A percentile compares a stretch with the other conserved stretches of the same genome.
Evolutionary conservation across 2,797 vertebrate genomes (phyloP).

Genomic region (Catamblyrhynchus diadema): DNA sequence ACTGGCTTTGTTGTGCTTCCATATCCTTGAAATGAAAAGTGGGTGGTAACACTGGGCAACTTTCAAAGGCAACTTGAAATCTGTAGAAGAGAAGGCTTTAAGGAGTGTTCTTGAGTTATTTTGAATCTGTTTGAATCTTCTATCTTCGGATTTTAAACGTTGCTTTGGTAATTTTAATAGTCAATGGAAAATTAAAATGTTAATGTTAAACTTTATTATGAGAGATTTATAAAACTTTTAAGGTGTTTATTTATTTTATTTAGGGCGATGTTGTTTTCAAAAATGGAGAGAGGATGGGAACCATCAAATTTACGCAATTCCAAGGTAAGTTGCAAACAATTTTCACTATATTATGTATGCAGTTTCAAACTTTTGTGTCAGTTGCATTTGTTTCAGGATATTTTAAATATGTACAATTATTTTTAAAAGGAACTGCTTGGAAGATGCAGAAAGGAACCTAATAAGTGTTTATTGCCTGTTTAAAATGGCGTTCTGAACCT

Average conservation of each 20-base stretch:
- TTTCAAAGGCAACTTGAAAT: background rate
- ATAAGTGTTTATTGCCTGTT: background rate
- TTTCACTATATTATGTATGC: background rate
- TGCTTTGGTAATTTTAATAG: background rate
- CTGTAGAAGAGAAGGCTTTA: background rate
- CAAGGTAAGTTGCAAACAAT: constrained; percentile 85
- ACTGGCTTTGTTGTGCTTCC: background rate
- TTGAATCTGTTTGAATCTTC: background rate
- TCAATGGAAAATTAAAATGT: background rate
- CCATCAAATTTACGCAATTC: constrained; percentile 98
- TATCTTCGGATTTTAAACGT: background rate
- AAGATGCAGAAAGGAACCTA: background rate
- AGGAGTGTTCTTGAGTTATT: background rate
- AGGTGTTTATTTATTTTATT: constrained; percentile 67
- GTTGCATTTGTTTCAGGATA: background rate
- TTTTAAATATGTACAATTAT: background rate
- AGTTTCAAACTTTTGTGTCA: background rate
- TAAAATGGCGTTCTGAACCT: background rate
- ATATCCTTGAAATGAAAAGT: background rate
- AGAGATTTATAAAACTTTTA: constrained; percentile 5
- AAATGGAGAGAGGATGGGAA: constrained; percentile 98
- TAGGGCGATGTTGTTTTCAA: constrained; percentile 99
- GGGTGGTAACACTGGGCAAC: background rate
- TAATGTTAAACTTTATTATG: background rate
- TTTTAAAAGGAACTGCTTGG: background rate